Base-by-base conservation (phyloP, 2,797 vertebrate genomes). In the Muraenolepis orangiensis region DNA sequence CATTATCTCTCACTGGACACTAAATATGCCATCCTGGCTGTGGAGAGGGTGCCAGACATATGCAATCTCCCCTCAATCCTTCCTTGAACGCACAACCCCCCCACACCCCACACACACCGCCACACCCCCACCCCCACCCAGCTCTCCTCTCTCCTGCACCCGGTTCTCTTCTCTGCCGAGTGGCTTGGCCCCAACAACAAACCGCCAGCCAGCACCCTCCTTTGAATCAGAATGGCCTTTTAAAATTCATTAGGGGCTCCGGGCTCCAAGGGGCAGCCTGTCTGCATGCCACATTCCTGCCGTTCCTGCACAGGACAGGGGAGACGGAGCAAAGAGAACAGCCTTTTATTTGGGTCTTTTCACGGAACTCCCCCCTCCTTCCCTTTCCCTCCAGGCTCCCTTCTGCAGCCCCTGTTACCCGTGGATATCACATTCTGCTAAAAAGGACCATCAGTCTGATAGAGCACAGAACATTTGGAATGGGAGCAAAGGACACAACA, bases 341-440 rank as follows among this genome's bases (percentile, higher is more conserved):
- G 93, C 91, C 94, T 93, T 91, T 93, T 91, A 93, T 91, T 92
- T 31, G 85, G 88, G 87, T 88, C 92, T 94, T 95, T 96, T 95
- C 95, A 94, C 94, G 91, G 90, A 92, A 90, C 91, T 81, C 18
- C 20, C 87, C 78, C 84, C 81, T 83, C 84, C 88, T n/a, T 74
- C 87, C 83, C 87, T 3, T n/a, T 6, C 70, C 30, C 29, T 14
- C 12, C 46, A 10, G 26, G 36, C 75, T 14, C 87, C 78, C 84
- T 82, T 83, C 84, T 88, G 83, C 84, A 70, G 57, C 84, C 86
- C 85, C 81, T 78, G 86, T 85, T 89, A 85, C 88, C 90, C 82
- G 80, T 90, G 90, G 94, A 96, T 96, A 95, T 95, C 95, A 88
- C 94, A 96, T 96, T 96, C 95, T 95, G 94, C 94, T 95, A 94